Evolutionary conservation across 2,888 invertebrate genomes (phyloP).

Genomic region (Linnaemya tessellans): DNA sequence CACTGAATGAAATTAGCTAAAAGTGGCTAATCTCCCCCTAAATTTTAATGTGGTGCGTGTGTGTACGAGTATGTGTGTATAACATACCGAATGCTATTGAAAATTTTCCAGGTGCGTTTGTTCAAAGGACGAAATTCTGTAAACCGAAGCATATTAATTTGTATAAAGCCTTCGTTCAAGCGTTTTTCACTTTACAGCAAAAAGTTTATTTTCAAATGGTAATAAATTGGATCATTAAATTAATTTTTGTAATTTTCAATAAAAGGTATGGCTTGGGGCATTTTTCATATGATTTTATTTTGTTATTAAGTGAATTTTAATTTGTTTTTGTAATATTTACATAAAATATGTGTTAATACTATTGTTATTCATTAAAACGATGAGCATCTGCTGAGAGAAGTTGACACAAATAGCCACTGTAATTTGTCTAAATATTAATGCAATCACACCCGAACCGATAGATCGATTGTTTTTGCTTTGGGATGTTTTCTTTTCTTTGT

Average conservation of each 20-base stretch:
- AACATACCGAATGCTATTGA: too few species aligned
- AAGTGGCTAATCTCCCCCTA: too few species aligned
- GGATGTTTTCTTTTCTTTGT: not conserved
- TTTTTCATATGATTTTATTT: not conserved
- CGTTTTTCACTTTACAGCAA: not conserved
- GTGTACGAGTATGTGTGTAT: too few species aligned
- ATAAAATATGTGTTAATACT: slow-evolving; percentile 8
- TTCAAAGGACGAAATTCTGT: too few species aligned
- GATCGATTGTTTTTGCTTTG: not conserved
- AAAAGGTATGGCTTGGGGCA: not conserved
- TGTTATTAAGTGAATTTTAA: not conserved
- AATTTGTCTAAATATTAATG: not conserved
- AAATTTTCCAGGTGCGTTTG: too few species aligned
- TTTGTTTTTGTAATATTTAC: not conserved
- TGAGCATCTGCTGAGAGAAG: not conserved
- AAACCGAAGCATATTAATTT: too few species aligned
- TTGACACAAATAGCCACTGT: not conserved
- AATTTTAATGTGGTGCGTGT: too few species aligned
- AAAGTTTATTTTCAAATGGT: not conserved
- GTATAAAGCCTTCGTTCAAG: not conserved
- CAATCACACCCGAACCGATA: not conserved
- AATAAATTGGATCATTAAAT: not conserved
- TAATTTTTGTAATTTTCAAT: not conserved
- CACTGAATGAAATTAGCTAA: too few species aligned
- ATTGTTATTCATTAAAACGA: not conserved